phyloP scores from a whole-genome alignment of 1,140 invertebrate species.

The Brachionus sp. region DNA sequence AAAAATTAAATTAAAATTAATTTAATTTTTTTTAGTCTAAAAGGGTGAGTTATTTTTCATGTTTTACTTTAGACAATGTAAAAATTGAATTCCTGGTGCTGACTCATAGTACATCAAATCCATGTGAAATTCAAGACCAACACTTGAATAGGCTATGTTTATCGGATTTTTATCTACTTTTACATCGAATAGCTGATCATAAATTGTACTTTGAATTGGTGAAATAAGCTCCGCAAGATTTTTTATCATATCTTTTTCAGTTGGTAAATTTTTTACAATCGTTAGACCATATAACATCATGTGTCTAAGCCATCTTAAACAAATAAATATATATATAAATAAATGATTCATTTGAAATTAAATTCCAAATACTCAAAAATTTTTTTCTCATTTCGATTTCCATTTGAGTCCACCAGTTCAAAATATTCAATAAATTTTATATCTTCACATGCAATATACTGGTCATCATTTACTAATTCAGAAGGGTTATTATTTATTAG shows the following conservation, averaged over 20 bases:
- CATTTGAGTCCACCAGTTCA: neutral
- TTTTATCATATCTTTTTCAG: neutral
- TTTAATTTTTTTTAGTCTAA: neutral
- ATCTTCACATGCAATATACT: neutral
- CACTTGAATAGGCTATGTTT: conserved; percentile 55
- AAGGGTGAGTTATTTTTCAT: neutral
- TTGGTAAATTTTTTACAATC: conserved; percentile 9
- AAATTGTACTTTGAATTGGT: conserved; percentile 26
- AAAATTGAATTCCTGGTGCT: conserved; percentile 55
- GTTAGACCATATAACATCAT: neutral
- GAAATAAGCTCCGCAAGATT: conserved; percentile 21
- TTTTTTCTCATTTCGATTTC: neutral
- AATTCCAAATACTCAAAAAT: neutral
- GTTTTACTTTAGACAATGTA: conserved; percentile 54
- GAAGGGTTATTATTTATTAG: conserved; percentile 11
- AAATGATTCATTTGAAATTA: neutral
- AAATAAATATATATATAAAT: no score
- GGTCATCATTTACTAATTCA: neutral
- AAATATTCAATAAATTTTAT: conserved; percentile 9
- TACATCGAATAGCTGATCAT: conserved; percentile 49
- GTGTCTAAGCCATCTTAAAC: neutral
- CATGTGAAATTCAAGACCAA: conserved; percentile 52
- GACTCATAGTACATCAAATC: conserved; percentile 57
- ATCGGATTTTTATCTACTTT: conserved; percentile 50
- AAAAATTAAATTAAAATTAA: neutral